Evolutionary conservation across 1,140 invertebrate species (phyloP).

Genomic region (Rhyzopertha dominica): DNA sequence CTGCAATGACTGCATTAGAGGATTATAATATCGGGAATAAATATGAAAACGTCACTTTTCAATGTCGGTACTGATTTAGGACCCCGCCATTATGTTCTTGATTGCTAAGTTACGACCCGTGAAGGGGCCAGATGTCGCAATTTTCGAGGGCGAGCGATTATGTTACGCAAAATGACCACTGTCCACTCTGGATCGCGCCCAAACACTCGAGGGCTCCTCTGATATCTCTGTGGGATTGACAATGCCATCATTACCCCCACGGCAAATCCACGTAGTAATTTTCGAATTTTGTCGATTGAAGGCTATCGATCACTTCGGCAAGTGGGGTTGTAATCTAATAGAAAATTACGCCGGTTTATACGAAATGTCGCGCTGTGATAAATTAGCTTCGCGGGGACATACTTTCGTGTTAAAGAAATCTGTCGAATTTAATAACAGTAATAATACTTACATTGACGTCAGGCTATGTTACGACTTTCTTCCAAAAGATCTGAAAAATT

Average conservation of each 20-base stretch:
- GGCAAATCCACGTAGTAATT: constrained; percentile 7
- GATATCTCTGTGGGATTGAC: constrained; percentile 10
- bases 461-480: no score
- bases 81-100: constrained; percentile 12
- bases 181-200: constrained; percentile 12
- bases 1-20: constrained; percentile 10
- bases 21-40: constrained; percentile 5
- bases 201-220: neutral
- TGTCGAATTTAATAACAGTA: no score
- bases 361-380: constrained; percentile 19
- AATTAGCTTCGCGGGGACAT: no score
- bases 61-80: constrained; percentile 16
- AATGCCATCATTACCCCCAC: neutral
- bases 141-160: constrained; percentile 8
- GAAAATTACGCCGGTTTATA: constrained; percentile 16
- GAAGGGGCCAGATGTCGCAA: constrained; percentile 18
- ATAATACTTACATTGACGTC: no score
- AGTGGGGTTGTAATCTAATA: constrained; percentile 18
- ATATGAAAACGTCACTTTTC: constrained; percentile 14
- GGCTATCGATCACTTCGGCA: constrained; percentile 17
- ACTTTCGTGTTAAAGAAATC: no score
- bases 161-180: constrained; percentile 19
- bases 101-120: constrained; percentile 16
- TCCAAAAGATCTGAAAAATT: no score
- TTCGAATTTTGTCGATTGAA: constrained; percentile 19